These are phyloP conservation scores for Myanophis thanlyinensis DNA, from an alignment of 2,113 vertebrate species.

Conservation along the genomic window DNA sequence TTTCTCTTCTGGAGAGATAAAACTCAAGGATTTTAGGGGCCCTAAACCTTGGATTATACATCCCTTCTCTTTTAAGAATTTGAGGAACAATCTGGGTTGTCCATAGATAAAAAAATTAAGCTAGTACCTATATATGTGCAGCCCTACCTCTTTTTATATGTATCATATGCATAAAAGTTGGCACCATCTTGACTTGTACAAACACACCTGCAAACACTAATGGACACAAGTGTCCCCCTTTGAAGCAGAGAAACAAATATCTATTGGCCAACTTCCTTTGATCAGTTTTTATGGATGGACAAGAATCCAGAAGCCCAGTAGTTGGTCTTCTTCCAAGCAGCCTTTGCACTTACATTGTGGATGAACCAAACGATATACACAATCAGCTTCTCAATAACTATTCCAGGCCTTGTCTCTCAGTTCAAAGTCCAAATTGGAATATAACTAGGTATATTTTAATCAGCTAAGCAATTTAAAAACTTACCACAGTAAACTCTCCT, in stretches of 20 bases:
- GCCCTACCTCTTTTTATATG: neutral
- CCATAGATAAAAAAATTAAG: neutral
- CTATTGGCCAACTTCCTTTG: neutral
- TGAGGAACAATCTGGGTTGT: neutral
- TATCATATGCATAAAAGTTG: neutral
- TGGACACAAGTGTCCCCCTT: neutral
- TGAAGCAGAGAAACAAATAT: neutral
- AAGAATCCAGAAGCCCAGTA: neutral
- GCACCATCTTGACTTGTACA: neutral
- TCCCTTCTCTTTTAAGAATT: neutral
- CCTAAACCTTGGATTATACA: neutral
- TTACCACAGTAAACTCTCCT: neutral
- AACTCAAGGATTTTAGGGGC: neutral
- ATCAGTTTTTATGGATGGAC: neutral
- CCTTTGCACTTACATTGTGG: neutral
- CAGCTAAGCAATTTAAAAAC: neutral
- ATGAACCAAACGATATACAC: neutral
- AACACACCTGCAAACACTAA: neutral
- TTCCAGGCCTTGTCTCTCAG: neutral
- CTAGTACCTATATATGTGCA: neutral
- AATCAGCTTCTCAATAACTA: neutral
- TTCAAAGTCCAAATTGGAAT: neutral
- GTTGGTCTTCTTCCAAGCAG: neutral
- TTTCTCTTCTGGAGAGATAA: neutral
- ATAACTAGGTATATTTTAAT: too few relatives aligned